phyloP scores from a whole-genome alignment of 1,140 invertebrate species.

The Agrypnia vestita region DNA sequence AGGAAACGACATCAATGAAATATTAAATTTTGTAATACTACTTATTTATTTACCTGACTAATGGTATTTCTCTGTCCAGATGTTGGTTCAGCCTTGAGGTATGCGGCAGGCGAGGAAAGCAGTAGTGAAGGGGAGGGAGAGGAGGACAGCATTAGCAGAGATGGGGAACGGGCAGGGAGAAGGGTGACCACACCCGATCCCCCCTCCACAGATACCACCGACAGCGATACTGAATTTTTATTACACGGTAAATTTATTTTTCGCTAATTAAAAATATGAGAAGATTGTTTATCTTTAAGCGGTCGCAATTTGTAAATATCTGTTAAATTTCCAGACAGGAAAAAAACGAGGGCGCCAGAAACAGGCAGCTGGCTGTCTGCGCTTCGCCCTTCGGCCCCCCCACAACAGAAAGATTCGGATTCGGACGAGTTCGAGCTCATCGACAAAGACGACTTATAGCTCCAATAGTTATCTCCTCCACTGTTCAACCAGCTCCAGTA shows the following conservation, averaged over 20 bases:
- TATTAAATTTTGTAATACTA: too few relatives aligned
- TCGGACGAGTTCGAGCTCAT: constrained; percentile 58
- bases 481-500: too few relatives aligned
- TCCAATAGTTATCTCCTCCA: background rate
- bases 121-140: constrained; percentile 47
- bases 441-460: constrained; percentile 57
- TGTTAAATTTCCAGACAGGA: constrained; percentile 24
- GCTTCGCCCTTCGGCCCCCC: constrained; percentile 3
- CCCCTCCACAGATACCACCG: constrained; percentile 49
- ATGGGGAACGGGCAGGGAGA: background rate
- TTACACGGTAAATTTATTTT: constrained; percentile 25
- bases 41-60: too few relatives aligned
- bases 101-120: constrained; percentile 48
- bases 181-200: constrained; percentile 17
- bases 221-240: constrained; percentile 50
- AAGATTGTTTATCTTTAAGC: background rate
- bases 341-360: constrained; percentile 13
- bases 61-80: background rate
- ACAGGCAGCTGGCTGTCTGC: background rate
- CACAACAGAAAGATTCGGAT: constrained; percentile 42
- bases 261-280: background rate
- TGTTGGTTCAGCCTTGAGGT: constrained; percentile 28
- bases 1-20: too few relatives aligned
- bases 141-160: background rate
- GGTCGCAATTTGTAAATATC: background rate